Base-by-base conservation (phyloP, 1,140 invertebrate genomes). In the Procambarus virginalis region DNA sequence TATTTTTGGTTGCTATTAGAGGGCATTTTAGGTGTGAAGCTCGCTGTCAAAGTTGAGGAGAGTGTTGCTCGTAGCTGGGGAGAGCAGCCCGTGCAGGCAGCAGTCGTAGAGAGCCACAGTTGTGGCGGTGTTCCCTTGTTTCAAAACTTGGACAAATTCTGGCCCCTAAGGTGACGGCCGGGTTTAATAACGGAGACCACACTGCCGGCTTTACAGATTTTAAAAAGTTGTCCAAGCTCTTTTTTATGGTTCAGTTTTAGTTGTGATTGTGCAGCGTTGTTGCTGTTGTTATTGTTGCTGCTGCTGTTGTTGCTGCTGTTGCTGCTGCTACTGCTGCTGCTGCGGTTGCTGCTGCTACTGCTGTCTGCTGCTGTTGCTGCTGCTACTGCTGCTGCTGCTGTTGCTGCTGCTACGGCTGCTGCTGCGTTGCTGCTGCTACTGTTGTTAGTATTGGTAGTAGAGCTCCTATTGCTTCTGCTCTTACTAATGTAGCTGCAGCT, bases 121-220 rank as follows among this genome's bases (percentile, higher is more conserved):
- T 55, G 48, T 14, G 78, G 49, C 78, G 2, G 14, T 46, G 78
- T 22, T 58, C 78, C 17, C 60, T 64, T 64, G 78, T 55, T 80
- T n/a, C 78, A 58, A 80, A 80, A 80, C 78, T 80, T 80, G 49
- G 49, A 55, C 22, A 80, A 58, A 80, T 58, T 80, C 49, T 17
- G 22, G n/a, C 49, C 49, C 78, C 78, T 80, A 58, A 80, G 78
- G 78, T 80, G 55, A 51, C 77, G 78, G 22, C n/a, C n/a, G 48
- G 77, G 78, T 80, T 80, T 80, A 80, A 80, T 80, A 80, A 80
- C 78, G 49, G n/a, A 22, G 78, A 55, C 49, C 78, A 80, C 78
- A 80, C 17, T 20, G 49, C 78, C 78, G 78, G 49, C 78, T 80
- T 80, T 80, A 80, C 78, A 58, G 78, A 80, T 80, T 80, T 80